Percentiles rank a stretch among this genome's conserved stretches.
Evolutionary conservation across 2,888 invertebrate species (phyloP).

Genomic region (Agrenia bidenticulata): DNA sequence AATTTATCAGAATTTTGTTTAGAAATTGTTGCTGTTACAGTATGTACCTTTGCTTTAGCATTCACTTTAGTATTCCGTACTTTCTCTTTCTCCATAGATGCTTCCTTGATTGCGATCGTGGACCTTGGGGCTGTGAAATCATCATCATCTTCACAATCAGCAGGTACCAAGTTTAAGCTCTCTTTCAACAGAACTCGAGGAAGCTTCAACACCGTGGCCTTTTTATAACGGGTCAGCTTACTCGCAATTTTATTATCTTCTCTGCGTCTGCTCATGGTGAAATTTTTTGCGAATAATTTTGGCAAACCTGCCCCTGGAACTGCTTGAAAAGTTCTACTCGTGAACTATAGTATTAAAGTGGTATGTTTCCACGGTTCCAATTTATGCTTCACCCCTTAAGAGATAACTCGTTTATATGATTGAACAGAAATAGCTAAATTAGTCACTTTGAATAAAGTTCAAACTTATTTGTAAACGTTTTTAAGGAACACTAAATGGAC

Average conservation of each 20-base stretch:
- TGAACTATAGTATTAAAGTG: too few species aligned
- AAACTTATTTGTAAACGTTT: too few species aligned
- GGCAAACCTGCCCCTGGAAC: too few species aligned
- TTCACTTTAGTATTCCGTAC: not conserved
- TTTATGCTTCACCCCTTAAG: too few species aligned
- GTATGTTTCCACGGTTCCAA: too few species aligned
- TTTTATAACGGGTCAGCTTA: conserved; percentile 31
- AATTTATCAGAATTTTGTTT: not conserved
- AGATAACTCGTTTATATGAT: too few species aligned
- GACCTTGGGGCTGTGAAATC: conserved; percentile 16
- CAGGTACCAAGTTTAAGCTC: not conserved
- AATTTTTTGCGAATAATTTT: too few species aligned
- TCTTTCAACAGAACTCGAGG: conserved; percentile 9
- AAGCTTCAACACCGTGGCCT: conserved; percentile 23
- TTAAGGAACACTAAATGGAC: too few species aligned
- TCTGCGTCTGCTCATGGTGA: too few species aligned
- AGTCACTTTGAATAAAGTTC: too few species aligned
- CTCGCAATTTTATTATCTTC: conserved; percentile 24
- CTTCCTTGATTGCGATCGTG: not conserved
- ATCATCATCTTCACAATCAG: conserved; percentile 28
- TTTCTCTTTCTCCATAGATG: not conserved
- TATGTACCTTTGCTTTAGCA: not conserved
- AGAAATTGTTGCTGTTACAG: not conserved
- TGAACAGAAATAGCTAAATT: too few species aligned
- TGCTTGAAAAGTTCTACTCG: too few species aligned